These are phyloP conservation scores for Pangasianodon hypophthalmus DNA, from an alignment of 2,113 vertebrate genomes.

Conservation along the genomic window DNA sequence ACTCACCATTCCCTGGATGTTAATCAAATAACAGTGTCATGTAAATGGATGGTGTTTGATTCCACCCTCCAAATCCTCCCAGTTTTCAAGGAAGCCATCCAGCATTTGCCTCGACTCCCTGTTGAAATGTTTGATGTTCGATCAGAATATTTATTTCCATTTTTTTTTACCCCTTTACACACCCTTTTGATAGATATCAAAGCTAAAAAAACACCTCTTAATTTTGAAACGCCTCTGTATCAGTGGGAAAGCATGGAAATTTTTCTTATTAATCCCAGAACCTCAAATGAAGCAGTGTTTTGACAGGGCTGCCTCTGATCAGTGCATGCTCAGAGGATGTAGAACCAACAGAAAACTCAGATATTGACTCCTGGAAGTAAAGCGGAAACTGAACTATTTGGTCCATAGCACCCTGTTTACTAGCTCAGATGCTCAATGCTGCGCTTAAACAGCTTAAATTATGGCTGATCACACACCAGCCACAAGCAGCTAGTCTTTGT, in stretches of 20 bases:
- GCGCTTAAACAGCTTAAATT: background rate
- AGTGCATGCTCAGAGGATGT: constrained; percentile 47
- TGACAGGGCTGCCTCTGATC: constrained; percentile 60
- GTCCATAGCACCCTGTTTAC: background rate
- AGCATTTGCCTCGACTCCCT: constrained; percentile 35
- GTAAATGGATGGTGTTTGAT: constrained; percentile 64
- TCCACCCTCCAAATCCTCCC: constrained; percentile 51
- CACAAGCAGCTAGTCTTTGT: background rate
- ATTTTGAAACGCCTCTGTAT: constrained; percentile 58
- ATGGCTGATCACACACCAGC: background rate
- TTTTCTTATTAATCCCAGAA: constrained; percentile 53
- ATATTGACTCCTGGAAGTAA: background rate
- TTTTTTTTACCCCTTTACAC: constrained; percentile 11
- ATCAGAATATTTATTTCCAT: constrained; percentile 44
- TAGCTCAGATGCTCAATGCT: background rate
- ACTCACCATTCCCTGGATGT: constrained; percentile 53
- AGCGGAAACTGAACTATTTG: background rate
- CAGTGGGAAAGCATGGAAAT: constrained; percentile 57
- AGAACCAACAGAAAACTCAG: constrained; percentile 47
- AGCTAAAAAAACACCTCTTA: constrained; percentile 58
- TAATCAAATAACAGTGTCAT: constrained; percentile 68
- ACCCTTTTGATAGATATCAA: constrained; percentile 50
- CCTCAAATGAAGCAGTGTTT: constrained; percentile 42
- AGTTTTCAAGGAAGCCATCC: background rate
- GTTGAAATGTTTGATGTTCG: constrained; percentile 59